These are phyloP conservation scores for Microplitis mediator DNA, from an alignment of 1,140 invertebrate species.

Conservation along the genomic window DNA sequence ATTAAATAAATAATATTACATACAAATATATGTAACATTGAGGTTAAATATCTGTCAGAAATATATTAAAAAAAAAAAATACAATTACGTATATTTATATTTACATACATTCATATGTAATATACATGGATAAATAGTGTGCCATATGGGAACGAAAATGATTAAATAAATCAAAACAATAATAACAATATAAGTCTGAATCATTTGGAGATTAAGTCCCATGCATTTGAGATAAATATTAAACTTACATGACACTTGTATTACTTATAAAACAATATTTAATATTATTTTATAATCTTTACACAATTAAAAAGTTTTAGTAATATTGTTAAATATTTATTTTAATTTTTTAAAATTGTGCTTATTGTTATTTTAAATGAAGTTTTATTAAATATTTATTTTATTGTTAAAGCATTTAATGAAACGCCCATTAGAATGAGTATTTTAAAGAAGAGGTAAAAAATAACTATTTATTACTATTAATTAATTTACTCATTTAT, in stretches of 20 bases:
- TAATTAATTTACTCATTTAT: background rate
- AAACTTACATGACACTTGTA: background rate
- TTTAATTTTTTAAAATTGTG: too few relatives aligned
- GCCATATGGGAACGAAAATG: conserved; percentile 15
- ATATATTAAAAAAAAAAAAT: too few relatives aligned
- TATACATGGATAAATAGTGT: background rate
- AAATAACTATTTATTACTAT: background rate
- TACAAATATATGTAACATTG: too few relatives aligned
- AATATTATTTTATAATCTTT: too few relatives aligned
- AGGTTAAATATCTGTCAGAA: too few relatives aligned
- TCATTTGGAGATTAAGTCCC: background rate
- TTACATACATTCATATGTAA: background rate
- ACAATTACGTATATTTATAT: background rate
- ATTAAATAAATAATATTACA: too few relatives aligned
- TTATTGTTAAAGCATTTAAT: background rate
- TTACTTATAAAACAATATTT: background rate
- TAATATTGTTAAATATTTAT: too few relatives aligned
- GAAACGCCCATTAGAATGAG: conserved; percentile 6
- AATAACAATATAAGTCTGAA: background rate
- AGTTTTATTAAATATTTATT: too few relatives aligned
- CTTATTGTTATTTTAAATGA: too few relatives aligned
- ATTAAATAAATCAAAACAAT: background rate
- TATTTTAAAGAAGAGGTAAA: conserved; percentile 18
- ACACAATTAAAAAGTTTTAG: too few relatives aligned
- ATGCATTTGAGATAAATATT: background rate